Percentiles rank a stretch among this genome's conserved stretches.
phyloP scores from a whole-genome alignment of 2,888 invertebrate genomes.

The Microplitis manilae region DNA sequence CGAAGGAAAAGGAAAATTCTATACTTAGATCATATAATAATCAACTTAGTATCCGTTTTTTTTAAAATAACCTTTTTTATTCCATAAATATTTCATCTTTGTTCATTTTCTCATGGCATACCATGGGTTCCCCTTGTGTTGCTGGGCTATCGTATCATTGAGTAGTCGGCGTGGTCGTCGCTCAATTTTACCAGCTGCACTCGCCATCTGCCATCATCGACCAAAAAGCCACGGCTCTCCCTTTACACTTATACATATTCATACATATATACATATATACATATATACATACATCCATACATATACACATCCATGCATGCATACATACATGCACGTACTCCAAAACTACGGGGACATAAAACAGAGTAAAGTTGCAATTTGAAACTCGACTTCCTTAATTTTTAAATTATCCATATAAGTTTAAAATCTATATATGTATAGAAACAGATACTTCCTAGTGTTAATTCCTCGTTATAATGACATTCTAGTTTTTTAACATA shows the following conservation, averaged over 20 bases:
- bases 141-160: slow-evolving; percentile 5
- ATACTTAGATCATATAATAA: background rate
- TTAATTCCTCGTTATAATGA: background rate
- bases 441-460: background rate
- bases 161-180: slow-evolving; percentile 29
- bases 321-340: background rate
- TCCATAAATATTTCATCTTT: background rate
- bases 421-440: background rate
- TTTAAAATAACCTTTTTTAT: background rate
- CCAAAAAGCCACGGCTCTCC: slow-evolving; percentile 44
- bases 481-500: background rate
- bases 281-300: background rate
- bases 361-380: slow-evolving; percentile 11
- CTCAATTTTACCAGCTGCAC: slow-evolving; percentile 49
- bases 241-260: background rate
- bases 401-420: background rate
- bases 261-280: background rate
- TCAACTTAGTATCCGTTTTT: background rate
- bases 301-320: background rate
- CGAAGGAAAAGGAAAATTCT: background rate
- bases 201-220: slow-evolving; percentile 52
- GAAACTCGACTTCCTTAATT: slow-evolving; percentile 9
- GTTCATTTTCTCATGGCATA: slow-evolving; percentile 3
- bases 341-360: slow-evolving; percentile 8
- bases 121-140: background rate